Conservation (phyloP, 2,797 vertebrate genomes). For the Parauchenoglanis ngamensis region DNA sequence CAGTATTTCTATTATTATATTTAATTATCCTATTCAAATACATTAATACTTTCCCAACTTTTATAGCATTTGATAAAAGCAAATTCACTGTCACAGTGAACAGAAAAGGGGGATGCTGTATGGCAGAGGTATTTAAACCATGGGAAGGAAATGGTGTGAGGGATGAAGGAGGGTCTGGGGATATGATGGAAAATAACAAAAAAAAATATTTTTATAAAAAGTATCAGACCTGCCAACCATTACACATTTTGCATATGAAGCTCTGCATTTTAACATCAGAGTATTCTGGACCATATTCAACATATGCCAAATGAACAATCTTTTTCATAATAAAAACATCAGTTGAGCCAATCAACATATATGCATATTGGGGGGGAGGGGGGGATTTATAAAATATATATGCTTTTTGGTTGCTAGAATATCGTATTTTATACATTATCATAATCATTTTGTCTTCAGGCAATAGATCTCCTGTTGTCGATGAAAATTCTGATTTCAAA, state of each 20-base stretch:
- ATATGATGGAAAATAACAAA: not conserved
- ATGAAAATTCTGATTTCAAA: slow-evolving; percentile 48
- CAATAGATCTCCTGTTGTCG: not conserved
- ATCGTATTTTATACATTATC: not conserved
- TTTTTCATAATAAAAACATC: not conserved
- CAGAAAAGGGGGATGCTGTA: not conserved
- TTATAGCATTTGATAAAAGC: not conserved
- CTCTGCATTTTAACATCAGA: not conserved
- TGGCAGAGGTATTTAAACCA: not conserved
- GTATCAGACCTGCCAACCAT: not conserved
- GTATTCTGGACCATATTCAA: not conserved
- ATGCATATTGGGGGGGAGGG: too few species aligned
- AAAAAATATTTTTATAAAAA: not conserved
- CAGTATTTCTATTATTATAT: not conserved
- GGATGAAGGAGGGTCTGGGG: not conserved
- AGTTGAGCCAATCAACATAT: not conserved
- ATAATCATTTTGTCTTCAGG: not conserved
- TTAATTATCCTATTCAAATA: not conserved
- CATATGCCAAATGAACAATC: not conserved
- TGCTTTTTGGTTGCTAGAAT: not conserved
- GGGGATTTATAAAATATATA: not conserved
- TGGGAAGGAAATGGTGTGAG: not conserved
- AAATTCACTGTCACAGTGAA: not conserved
- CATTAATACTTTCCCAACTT: not conserved
- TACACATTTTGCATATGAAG: not conserved